These are phyloP conservation scores for Xestia sexstrigata DNA, from an alignment of 2,888 invertebrate species.

Conservation along the genomic window DNA sequence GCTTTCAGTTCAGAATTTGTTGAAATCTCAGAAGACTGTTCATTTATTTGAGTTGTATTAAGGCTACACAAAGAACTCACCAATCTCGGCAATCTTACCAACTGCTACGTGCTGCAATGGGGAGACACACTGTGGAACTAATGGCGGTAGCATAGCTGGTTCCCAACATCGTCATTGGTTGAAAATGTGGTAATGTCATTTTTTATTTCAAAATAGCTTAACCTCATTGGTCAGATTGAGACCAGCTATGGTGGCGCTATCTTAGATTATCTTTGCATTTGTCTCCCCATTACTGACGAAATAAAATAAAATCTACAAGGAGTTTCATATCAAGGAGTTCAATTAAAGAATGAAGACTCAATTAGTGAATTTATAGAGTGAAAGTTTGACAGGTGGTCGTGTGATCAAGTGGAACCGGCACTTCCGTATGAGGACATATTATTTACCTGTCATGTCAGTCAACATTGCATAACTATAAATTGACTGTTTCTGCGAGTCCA, in stretches of 20 bases:
- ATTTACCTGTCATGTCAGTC: slow-evolving; percentile 12
- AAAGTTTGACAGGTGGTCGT: slow-evolving; percentile 14
- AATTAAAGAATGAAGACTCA: slow-evolving; percentile 32
- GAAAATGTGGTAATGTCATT: too few relatives aligned
- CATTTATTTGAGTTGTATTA: neutral
- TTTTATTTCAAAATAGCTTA: too few relatives aligned
- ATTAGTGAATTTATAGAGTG: slow-evolving; percentile 24
- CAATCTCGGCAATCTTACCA: neutral
- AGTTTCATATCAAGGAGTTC: too few relatives aligned
- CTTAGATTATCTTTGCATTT: too few relatives aligned
- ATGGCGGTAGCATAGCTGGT: too few relatives aligned
- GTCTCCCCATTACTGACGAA: neutral
- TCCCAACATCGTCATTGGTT: too few relatives aligned
- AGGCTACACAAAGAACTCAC: neutral
- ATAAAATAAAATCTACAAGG: slow-evolving; percentile 10
- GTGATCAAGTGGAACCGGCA: neutral
- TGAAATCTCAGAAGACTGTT: neutral
- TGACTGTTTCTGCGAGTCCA: slow-evolving; percentile 1
- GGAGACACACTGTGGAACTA: too few relatives aligned
- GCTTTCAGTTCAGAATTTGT: neutral
- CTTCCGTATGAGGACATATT: slow-evolving; percentile 4
- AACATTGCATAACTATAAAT: slow-evolving; percentile 3
- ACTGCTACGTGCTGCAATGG: neutral
- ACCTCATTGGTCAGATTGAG: too few relatives aligned
- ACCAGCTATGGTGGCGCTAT: too few relatives aligned